Conservation (phyloP, 2,113 vertebrate genomes). For the Caranx ignobilis region DNA sequence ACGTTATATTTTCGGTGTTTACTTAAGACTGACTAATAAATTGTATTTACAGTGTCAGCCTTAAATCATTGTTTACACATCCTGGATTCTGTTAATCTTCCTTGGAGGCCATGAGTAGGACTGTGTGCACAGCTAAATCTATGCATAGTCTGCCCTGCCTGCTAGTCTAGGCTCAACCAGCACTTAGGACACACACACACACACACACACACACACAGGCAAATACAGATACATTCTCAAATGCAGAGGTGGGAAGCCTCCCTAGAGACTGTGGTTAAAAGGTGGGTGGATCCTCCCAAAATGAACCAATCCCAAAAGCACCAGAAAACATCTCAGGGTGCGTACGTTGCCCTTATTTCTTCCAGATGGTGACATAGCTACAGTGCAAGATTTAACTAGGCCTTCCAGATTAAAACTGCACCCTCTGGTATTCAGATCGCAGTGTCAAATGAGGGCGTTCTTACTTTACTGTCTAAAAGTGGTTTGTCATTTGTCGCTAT, state of each 20-base stretch:
- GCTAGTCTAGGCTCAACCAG: slow-evolving; percentile 36
- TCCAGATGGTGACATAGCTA: slow-evolving; percentile 51
- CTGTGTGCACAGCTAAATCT: slow-evolving; percentile 37
- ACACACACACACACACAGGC: slow-evolving; percentile 20
- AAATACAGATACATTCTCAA: slow-evolving; percentile 27
- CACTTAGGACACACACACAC: slow-evolving; percentile 54
- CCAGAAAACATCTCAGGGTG: slow-evolving; percentile 17
- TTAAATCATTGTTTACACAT: slow-evolving; percentile 50
- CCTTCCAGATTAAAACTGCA: slow-evolving; percentile 12
- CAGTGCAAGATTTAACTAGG: slow-evolving; percentile 17
- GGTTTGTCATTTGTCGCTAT: background rate
- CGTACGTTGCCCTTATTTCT: slow-evolving; percentile 20
- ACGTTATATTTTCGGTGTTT: background rate
- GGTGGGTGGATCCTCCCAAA: slow-evolving; percentile 58
- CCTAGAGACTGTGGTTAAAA: slow-evolving; percentile 69
- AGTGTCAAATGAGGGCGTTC: background rate
- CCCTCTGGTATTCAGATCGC: slow-evolving; percentile 6
- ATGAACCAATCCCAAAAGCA: slow-evolving; percentile 28
- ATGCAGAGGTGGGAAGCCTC: slow-evolving; percentile 42
- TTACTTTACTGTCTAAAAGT: background rate
- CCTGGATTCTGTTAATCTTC: slow-evolving; percentile 52
- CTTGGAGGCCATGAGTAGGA: slow-evolving; percentile 1
- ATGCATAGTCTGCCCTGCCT: slow-evolving; percentile 13
- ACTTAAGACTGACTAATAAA: background rate
- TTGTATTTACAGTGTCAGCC: background rate